Evolutionary conservation across 1,140 invertebrate genomes (phyloP), one percentile per base, ranked within the genome.

Genomic region (Pararge aegeria): DNA sequence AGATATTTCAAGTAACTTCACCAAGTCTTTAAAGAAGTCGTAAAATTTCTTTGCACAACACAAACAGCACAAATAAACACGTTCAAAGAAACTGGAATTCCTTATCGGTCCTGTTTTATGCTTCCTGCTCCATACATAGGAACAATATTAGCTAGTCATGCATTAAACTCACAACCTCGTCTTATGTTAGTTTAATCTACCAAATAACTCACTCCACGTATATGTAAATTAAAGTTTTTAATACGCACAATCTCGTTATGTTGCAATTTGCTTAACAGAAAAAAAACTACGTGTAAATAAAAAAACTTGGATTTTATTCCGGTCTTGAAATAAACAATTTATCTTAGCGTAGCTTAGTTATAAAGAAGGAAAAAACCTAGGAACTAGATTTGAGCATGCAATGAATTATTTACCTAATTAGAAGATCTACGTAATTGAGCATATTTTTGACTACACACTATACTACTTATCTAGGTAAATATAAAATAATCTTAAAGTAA

Each of bases 21-120:
- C 0, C 30, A 34, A 6, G 30, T 3, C 30, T 34, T 34, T 34
- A 34, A 10, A 12, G 12, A 40, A 40, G 38, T 40, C 13, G n/a
- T 18, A 46, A 46, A 5, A 46, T 44, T 44, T 44, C 42, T 21
- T 46, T 46, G 42, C 3, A 46, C 5, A 46, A 46, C 42, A 21
- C 42, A 46, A 37, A 44, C 40, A n/a, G n/a, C n/a, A 24, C 24
- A 24, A 24, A 24, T 7, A 21, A 10, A 7, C 38, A 9, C 46
- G n/a, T 27, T 15, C 13, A 13, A 27, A 27, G 18, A 49, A 49
- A 49, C 21, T 49, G 15, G 46, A 27, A 15, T 27, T 49, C 46
- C 46, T 49, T 49, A 49, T 49, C 46, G 21, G 12, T 49, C 13
- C 24, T 49, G 21, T 29, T 46, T 49, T 16, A 49, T 29, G 24